A percentile compares a stretch with the other conserved stretches of the same genome.
Evolutionary conservation across 2,797 vertebrate genomes (phyloP).

Genomic region (Peromyscus nudipes): DNA sequence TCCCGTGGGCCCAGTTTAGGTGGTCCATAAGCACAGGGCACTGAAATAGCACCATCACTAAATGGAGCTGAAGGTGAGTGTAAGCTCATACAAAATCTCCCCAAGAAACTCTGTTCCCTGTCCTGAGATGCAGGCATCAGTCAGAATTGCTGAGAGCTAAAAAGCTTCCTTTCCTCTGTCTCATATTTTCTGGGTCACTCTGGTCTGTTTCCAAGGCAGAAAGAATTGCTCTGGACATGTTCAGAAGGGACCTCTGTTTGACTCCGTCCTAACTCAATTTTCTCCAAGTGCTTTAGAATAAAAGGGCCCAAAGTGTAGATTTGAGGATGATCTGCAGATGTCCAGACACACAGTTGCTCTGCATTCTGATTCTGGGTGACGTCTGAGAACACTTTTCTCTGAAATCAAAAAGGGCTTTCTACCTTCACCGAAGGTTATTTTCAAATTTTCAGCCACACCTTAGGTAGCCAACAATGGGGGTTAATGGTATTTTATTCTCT

Average conservation of each 20-base stretch:
- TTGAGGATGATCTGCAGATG: not conserved
- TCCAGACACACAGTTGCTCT: not conserved
- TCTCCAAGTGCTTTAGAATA: conserved; percentile 25
- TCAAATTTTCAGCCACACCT: not conserved
- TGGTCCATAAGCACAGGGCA: not conserved
- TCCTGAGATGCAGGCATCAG: not conserved
- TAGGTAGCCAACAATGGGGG: not conserved
- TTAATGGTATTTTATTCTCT: not conserved
- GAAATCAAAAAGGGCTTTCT: not conserved
- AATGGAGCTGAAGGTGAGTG: not conserved
- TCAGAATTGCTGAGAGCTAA: not conserved
- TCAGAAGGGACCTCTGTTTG: not conserved
- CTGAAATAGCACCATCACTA: not conserved
- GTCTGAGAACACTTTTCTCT: conserved; percentile 37
- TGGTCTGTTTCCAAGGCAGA: conserved; percentile 17
- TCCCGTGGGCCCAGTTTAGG: not conserved
- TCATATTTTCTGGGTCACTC: not conserved
- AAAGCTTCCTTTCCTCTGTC: conserved; percentile 20
- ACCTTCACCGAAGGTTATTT: conserved; percentile 18
- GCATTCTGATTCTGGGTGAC: not conserved
- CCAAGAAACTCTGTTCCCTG: not conserved
- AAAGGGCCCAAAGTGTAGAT: not conserved
- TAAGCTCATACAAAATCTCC: not conserved
- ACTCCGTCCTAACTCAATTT: not conserved
- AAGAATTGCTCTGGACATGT: conserved; percentile 38